Evolutionary conservation across 2,797 vertebrate species (phyloP).

Genomic region (Parambassis ranga): DNA sequence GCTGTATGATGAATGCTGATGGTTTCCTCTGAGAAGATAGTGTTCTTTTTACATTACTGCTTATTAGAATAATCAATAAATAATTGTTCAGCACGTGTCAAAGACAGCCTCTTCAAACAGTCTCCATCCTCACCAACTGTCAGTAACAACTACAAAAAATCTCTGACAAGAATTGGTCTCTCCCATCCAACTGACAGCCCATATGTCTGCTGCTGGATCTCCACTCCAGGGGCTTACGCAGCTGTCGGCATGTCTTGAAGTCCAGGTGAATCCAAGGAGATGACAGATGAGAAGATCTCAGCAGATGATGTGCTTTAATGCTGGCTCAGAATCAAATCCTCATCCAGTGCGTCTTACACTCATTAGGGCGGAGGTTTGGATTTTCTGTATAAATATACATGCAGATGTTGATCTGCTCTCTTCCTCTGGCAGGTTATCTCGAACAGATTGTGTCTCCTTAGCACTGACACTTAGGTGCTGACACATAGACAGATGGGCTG

Average conservation of each 20-base stretch:
- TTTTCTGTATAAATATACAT: conserved; percentile 64
- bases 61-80: background rate
- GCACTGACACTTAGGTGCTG: conserved; percentile 69
- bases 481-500: conserved; percentile 75
- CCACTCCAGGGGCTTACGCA: conserved; percentile 72
- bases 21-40: background rate
- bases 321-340: conserved; percentile 71
- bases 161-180: conserved; percentile 37
- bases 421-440: conserved; percentile 63
- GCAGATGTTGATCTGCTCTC: conserved; percentile 75
- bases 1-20: background rate
- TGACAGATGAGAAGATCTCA: conserved; percentile 54
- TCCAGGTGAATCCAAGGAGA: conserved; percentile 58
- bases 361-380: conserved; percentile 58
- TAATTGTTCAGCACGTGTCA: background rate
- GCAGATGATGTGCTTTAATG: conserved; percentile 82
- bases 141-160: conserved; percentile 46
- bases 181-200: conserved; percentile 68
- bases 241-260: conserved; percentile 81
- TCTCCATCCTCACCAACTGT: conserved; percentile 37
- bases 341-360: conserved; percentile 49
- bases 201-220: conserved; percentile 79
- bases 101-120: conserved; percentile 11
- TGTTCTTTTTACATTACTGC: background rate
- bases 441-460: conserved; percentile 70